Evolutionary conservation across 2,888 invertebrate species (phyloP), one percentile per base, ranked within the genome.

Genomic region (Calameuta filiformis): DNA sequence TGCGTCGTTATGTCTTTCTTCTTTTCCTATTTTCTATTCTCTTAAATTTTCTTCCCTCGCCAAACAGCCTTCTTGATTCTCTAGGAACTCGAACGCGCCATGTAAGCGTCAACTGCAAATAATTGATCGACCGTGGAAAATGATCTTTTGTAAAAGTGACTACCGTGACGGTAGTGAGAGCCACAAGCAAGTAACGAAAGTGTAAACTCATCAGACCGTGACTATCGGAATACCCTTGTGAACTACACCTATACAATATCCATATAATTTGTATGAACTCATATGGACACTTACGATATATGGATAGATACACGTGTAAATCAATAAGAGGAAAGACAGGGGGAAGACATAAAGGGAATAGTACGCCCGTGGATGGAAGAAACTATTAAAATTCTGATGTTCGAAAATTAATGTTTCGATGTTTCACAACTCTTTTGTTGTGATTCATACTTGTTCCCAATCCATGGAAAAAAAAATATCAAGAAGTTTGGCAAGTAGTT

Each of bases 121-220:
- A 77, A 80, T 78, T 82, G 82, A 83, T 82, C 78, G 73, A 83
- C 82, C 83, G 85, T 56, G 56, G 56, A 56, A 56, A 56, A 23
- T 56, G 56, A 23, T 56, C 56, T 56, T 56, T 23, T 56, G 56
- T 56, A 56, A 56, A 56, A 56, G 23, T 56, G 9, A 56, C 56
- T 56, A 56, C 23, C 23, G 23, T 56, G 6, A 56, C 56, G 56
- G 56, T 56, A 56, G 56, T 56, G 23, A 56, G 56, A 56, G 56
- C 56, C 23, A 23, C 56, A 56, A 9, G 56, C 56, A 23, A 23
- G 23, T 9, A 56, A 56, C 9, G 56, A 56, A 56, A 56, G 23
- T 56, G 9, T 56, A 56, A 56, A 56, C 0, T 23, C 56, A 56
- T 56, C 23, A 56, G 56, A 56, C 23, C 23, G 23, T 56, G 56